Evolutionary conservation across 2,888 invertebrate genomes (phyloP), one percentile per base, ranked within the genome.

Genomic region (Caenorhabditis macrosperma): DNA sequence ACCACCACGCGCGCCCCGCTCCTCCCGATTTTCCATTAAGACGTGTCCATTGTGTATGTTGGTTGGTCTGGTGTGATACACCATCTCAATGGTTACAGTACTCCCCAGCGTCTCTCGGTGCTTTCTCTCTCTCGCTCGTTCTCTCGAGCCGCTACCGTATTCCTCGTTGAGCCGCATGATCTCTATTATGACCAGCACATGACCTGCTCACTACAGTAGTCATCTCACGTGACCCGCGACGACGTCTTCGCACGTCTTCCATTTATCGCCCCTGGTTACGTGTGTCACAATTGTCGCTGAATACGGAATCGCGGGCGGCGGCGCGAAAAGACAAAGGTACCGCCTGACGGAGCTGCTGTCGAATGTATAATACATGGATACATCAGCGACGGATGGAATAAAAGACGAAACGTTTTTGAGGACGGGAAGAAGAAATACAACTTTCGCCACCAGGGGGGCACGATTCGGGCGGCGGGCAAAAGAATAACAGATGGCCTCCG

Each of bases 241-340:
- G 33, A 1, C 20, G 20, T 44, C 20, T 26, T 38, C n/a, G 7
- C 38, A 60, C 28, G 3, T 22, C 28, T 48, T 22, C 63, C 24
- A n/a, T 64, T 64, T 52, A 64, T 64, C 64, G 54, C 64, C 64
- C 52, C 33, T 20, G 64, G 52, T 20, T 33, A 64, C 64, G 61
- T 61, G n/a, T n/a, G 30, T 28, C 46, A 28, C 17, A 46, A 48
- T 20, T 28, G 46, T 17, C 44, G 44, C 28, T 28, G 44, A 44
- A 44, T 17, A 50, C 22, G 50, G 48, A 35, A 52, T 52, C 64
- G 64, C 17, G 15, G 5, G 30, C 22, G n/a, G n/a, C n/a, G n/a
- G n/a, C 15, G 17, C 38, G 12, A 9, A 20, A 52, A 35, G 26
- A 38, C 54, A 63, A 50, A 12, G 35, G n/a, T 17, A 24, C 24